Conservation (phyloP, 2,797 vertebrate genomes). For the Simalia tracyae region DNA sequence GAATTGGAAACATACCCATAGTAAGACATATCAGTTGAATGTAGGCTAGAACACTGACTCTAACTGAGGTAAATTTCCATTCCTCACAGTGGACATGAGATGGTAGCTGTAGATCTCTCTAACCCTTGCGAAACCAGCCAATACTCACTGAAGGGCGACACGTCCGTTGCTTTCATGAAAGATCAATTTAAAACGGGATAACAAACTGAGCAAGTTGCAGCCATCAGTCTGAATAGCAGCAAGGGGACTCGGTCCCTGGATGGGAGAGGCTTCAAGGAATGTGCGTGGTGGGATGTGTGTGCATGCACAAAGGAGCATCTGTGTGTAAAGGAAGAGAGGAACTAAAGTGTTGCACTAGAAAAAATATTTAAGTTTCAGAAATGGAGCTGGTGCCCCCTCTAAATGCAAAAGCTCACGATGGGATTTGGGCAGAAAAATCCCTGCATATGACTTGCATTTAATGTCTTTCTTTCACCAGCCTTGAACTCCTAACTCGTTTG, state of each 20-base stretch:
- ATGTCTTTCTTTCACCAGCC: conserved; percentile 23
- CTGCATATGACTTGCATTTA: neutral
- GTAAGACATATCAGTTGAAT: neutral
- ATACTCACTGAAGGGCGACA: neutral
- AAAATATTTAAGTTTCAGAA: neutral
- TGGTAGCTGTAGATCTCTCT: neutral
- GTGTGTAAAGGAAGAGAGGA: neutral
- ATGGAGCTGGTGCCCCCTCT: neutral
- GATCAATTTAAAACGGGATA: neutral
- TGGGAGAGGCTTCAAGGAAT: too few species aligned
- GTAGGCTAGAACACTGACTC: neutral
- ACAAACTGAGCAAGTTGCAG: neutral
- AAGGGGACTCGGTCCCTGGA: too few species aligned
- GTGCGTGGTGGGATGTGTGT: neutral
- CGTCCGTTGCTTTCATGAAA: neutral
- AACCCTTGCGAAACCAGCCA: neutral
- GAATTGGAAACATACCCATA: neutral
- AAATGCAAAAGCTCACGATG: conserved; percentile 13
- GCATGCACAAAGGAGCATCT: neutral
- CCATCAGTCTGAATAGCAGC: neutral
- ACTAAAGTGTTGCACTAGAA: neutral
- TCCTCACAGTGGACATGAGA: neutral
- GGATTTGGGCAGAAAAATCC: neutral
- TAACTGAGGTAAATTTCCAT: neutral
- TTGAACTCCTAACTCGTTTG: neutral